Conservation (phyloP, 2,797 vertebrate species). For the Sebastes cheni region DNA sequence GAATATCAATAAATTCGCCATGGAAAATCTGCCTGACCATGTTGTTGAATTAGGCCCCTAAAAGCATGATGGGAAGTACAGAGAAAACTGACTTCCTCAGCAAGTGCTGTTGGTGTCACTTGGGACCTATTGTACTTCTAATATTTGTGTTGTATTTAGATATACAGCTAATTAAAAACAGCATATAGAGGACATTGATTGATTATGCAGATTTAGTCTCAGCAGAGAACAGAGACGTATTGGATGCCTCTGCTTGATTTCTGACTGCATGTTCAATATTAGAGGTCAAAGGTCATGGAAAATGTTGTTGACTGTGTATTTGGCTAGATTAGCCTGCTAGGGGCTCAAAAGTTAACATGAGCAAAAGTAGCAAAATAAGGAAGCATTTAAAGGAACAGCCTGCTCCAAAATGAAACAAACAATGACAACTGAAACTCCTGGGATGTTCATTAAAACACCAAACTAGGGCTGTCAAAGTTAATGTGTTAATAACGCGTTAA, state of each 20-base stretch:
- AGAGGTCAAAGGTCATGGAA: slow-evolving; percentile 23
- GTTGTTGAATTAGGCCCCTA: not conserved
- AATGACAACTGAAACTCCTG: not conserved
- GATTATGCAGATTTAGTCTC: slow-evolving; percentile 21
- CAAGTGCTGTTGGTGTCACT: not conserved
- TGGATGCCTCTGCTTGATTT: not conserved
- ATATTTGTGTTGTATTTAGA: not conserved
- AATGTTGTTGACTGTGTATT: not conserved
- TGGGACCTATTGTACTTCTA: not conserved
- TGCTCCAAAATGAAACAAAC: too few species aligned
- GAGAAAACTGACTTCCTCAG: not conserved
- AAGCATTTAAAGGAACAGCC: not conserved
- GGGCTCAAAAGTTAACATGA: not conserved
- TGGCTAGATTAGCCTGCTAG: not conserved
- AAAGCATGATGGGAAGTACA: slow-evolving; percentile 5
- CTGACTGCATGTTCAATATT: not conserved
- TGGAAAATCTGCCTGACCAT: slow-evolving; percentile 1
- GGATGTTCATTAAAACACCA: not conserved
- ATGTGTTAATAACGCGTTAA: too few species aligned
- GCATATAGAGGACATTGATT: not conserved
- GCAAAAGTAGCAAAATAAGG: not conserved
- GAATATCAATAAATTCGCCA: slow-evolving; percentile 31
- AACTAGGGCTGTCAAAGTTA: too few species aligned
- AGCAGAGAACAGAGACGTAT: not conserved
- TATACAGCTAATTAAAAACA: not conserved